Evolutionary conservation across 2,113 vertebrate species (phyloP).

Genomic region (Tiliqua scincoides): DNA sequence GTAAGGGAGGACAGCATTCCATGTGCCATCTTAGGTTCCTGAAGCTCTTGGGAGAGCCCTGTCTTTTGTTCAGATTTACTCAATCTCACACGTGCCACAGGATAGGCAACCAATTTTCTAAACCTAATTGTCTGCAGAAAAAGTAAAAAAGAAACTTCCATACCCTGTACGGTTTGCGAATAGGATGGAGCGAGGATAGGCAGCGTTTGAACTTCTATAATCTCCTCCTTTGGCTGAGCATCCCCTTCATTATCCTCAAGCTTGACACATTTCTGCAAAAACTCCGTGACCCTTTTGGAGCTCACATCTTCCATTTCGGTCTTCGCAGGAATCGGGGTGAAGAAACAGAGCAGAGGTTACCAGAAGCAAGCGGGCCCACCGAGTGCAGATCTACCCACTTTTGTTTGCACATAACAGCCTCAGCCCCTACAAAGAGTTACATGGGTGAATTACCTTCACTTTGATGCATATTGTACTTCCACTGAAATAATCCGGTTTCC

Average conservation of each 20-base stretch:
- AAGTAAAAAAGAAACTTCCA: rapidly evolving
- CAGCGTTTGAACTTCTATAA: not conserved
- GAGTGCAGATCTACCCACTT: no score
- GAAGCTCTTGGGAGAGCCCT: no score
- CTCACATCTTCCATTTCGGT: slow-evolving; percentile 19
- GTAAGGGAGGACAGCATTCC: no score
- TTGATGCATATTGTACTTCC: not conserved
- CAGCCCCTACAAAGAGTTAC: not conserved
- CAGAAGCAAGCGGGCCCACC: not conserved
- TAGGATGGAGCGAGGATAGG: not conserved
- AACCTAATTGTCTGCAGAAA: no score
- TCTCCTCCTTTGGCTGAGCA: not conserved
- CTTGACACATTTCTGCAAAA: slow-evolving; percentile 16
- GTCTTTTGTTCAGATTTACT: no score
- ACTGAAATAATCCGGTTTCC: not conserved
- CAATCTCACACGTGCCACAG: not conserved
- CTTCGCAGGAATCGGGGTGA: rapidly evolving
- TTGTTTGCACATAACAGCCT: not conserved
- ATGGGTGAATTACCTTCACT: not conserved
- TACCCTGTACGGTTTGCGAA: slow-evolving; percentile 15
- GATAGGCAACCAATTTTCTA: not conserved
- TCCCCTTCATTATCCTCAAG: slow-evolving; percentile 1
- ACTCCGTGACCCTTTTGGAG: not conserved
- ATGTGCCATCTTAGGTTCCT: no score
- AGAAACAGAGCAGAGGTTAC: not conserved